These are phyloP conservation scores for Rynchops niger DNA, from an alignment of 2,113 vertebrate species.

Conservation along the genomic window DNA sequence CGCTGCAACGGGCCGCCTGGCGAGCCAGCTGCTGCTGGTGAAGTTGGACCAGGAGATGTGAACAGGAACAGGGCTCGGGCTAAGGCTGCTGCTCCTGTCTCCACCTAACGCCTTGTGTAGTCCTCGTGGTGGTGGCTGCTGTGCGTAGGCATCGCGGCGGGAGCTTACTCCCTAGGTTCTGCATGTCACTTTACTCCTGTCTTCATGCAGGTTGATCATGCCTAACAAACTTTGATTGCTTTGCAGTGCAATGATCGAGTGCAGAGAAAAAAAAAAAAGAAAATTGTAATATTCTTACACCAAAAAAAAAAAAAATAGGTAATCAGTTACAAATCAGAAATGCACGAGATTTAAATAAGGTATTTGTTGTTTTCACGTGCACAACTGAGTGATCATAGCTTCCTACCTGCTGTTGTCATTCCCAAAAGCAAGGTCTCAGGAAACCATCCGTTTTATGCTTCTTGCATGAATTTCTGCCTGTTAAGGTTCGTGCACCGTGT, in stretches of 20 bases:
- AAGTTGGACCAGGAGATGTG: not conserved
- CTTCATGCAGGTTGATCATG: not conserved
- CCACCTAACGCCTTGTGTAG: not conserved
- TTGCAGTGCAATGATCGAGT: not conserved
- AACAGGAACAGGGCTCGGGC: not conserved
- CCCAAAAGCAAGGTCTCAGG: not conserved
- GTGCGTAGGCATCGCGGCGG: not conserved
- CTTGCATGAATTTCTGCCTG: not conserved
- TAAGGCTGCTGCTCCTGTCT: not conserved
- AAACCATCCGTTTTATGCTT: not conserved
- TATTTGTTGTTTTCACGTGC: not conserved
- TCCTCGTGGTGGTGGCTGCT: not conserved
- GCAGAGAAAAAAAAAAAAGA: not conserved
- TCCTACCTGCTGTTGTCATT: not conserved
- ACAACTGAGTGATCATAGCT: not conserved
- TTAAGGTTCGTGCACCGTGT: not conserved
- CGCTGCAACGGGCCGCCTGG: rapidly evolving
- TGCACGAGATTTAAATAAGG: not conserved
- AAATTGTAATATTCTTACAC: not conserved
- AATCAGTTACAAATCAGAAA: not conserved
- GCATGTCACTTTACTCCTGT: not conserved
- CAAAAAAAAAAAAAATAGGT: not conserved
- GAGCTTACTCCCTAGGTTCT: not conserved
- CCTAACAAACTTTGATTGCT: not conserved
- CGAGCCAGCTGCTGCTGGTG: not conserved